These are phyloP conservation scores for Melinaea menophilus DNA, from an alignment of 2,888 invertebrate species.

Conservation along the genomic window DNA sequence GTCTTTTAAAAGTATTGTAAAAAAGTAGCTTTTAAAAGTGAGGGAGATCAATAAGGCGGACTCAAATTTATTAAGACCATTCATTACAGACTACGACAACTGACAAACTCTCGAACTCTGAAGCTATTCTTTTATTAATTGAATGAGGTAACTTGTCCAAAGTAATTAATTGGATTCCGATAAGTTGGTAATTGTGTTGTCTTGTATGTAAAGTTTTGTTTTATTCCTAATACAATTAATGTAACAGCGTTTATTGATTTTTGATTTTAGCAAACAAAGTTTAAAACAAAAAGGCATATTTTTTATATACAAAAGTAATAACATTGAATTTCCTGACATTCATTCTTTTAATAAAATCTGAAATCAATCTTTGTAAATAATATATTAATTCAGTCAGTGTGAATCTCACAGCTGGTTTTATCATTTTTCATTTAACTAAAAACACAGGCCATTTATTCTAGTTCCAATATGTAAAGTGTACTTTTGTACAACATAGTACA, in stretches of 20 bases:
- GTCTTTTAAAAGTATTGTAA: not conserved
- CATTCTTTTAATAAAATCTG: not conserved
- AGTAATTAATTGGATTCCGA: conserved; percentile 36
- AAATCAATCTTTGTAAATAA: too few relatives aligned
- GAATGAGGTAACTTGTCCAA: conserved; percentile 37
- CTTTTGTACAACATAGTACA: too few relatives aligned
- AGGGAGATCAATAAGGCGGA: conserved; percentile 24
- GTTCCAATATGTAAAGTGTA: too few relatives aligned
- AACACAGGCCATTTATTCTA: too few relatives aligned
- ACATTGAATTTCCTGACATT: not conserved
- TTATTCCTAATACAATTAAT: conserved; percentile 13
- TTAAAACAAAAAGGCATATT: not conserved
- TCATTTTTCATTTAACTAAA: too few relatives aligned
- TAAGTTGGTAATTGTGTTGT: conserved; percentile 31
- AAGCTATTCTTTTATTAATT: conserved; percentile 34
- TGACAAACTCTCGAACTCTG: conserved; percentile 40
- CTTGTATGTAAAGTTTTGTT: conserved; percentile 9
- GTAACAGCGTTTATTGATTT: conserved; percentile 9
- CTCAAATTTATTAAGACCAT: conserved; percentile 30
- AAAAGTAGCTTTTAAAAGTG: conserved; percentile 4
- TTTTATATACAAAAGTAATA: not conserved
- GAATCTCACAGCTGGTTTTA: too few relatives aligned
- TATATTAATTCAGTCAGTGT: too few relatives aligned
- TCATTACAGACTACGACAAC: conserved; percentile 33
- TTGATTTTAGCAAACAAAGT: not conserved